Evolutionary conservation across 1,140 invertebrate species (phyloP).

Genomic region (Stegodyphus mimosarum): DNA sequence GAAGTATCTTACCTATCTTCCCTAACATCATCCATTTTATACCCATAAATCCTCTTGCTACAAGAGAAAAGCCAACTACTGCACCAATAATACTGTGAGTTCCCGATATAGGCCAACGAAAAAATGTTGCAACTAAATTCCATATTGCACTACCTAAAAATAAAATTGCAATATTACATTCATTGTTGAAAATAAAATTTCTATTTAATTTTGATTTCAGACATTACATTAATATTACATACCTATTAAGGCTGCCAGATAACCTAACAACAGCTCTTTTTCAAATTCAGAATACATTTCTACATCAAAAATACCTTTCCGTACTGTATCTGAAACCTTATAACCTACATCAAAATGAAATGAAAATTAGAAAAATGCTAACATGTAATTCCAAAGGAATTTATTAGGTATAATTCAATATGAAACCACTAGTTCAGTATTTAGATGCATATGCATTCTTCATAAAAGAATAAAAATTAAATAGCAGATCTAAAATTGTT

Average conservation of each 20-base stretch:
- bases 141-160: conserved; percentile 85
- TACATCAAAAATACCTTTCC: conserved; percentile 95
- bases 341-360: conserved; percentile 75
- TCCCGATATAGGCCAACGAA: conserved; percentile 96
- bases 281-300: conserved; percentile 84
- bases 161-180: neutral
- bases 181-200: conserved; percentile 63
- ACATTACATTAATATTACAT: neutral
- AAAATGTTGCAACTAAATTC: conserved; percentile 93
- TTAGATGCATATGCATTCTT: neutral
- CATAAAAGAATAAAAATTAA: too few relatives aligned
- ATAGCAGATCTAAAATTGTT: too few relatives aligned
- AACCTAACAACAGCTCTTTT: conserved; percentile 89
- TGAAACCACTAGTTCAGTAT: neutral
- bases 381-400: neutral
- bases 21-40: conserved; percentile 85
- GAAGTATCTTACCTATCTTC: conserved; percentile 77
- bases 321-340: conserved; percentile 98
- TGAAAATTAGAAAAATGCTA: neutral
- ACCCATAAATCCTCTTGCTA: conserved; percentile 85
- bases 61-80: conserved; percentile 94
- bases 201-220: neutral
- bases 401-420: neutral
- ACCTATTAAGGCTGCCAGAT: conserved; percentile 82
- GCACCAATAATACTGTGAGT: conserved; percentile 99